Evolutionary conservation across 92 coral and sea anemone species (phyloP), one percentile per base, ranked within the genome.

Genomic region (Epizoanthus stellaris): DNA sequence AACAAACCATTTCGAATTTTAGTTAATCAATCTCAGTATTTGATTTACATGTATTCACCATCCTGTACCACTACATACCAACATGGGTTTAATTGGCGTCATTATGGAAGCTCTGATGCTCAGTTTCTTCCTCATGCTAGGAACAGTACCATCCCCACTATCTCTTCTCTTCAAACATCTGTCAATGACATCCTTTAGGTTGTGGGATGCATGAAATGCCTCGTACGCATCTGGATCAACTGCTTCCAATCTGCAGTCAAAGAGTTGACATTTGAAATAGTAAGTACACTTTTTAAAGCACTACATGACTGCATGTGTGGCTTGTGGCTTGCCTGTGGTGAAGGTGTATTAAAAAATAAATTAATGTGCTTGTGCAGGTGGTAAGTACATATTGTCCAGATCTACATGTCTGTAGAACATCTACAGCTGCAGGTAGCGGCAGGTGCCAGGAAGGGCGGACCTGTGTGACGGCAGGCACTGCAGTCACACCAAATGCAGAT

Each of bases 81-180:
- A 76, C 99, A 96, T 96, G 21, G 99, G 99, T 85, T 96, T 96
- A 52, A 96, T 95, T 10, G 99, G 99, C 12, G 99, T 96, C 99
- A 96, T 96, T 73, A 96, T 66, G 2, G 98, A 88, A 14, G 99
- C 93, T 42, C 92, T 91, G 43, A 94, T 94, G 75, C 99, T 96
- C 65, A 96, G 91, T 56, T 95, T 91, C 74, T 95, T 94, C 61
- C 88, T 88, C 97, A 96, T 89, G 20, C 95, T 92, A 47, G 95
- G 95, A 23, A 91, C 87, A 17, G 65, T 87, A 38, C 60, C 12
- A 53, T 67, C 83, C 14, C 68, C 81, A 56, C 66, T 64, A 36
- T 40, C 54, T 43, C 86, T 73, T 80, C 88, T 94, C 70, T 92
- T 72, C 82, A 86, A 54, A 60, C 96, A 96, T 73, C 99, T 90